These are phyloP conservation scores for Drosophila kanapiae DNA, from an alignment of 1,140 invertebrate species.

Conservation along the genomic window DNA sequence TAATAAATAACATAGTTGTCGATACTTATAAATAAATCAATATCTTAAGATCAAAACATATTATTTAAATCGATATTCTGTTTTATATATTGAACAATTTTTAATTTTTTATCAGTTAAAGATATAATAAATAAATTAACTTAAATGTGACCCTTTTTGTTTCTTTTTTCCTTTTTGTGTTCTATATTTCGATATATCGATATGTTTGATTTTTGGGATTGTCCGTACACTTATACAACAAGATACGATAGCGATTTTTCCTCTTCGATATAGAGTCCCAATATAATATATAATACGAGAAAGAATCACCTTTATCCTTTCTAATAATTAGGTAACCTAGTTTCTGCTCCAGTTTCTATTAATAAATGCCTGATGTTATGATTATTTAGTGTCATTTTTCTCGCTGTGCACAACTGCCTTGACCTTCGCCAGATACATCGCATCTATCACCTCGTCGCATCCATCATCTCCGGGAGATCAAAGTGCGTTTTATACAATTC, in stretches of 20 bases:
- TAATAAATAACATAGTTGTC: not conserved
- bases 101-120: no score
- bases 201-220: no score
- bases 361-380: not conserved
- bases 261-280: no score
- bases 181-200: no score
- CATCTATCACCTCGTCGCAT: constrained; percentile 9
- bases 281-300: no score
- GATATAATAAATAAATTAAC: no score
- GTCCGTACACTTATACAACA: no score
- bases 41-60: no score
- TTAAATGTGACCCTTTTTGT: no score
- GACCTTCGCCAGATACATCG: constrained; percentile 48
- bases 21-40: no score
- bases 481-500: constrained; percentile 80
- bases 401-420: constrained; percentile 29
- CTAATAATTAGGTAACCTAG: not conserved
- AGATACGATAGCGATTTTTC: no score
- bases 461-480: constrained; percentile 54
- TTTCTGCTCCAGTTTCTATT: not conserved
- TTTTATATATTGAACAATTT: not conserved
- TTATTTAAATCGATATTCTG: not conserved
- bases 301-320: not conserved
- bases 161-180: no score
- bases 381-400: not conserved